Evolutionary conservation across 2,888 invertebrate species (phyloP).

Genomic region (Clepsis dumicolana): DNA sequence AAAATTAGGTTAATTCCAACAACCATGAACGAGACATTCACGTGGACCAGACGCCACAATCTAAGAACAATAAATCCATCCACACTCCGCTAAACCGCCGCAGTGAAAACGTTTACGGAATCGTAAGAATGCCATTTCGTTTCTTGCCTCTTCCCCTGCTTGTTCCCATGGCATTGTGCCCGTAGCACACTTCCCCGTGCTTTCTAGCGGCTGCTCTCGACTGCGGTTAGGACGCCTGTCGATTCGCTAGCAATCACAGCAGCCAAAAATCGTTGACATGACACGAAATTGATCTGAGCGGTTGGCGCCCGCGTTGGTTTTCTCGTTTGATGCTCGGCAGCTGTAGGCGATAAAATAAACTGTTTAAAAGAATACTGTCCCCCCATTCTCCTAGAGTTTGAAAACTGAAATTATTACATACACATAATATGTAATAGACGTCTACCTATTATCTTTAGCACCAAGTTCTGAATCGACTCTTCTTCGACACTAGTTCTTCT

Average conservation of each 20-base stretch:
- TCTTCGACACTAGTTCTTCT: neutral
- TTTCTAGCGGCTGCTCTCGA: constrained; percentile 24
- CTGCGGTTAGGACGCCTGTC: constrained; percentile 12
- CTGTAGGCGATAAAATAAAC: too few relatives aligned
- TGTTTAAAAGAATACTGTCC: too few relatives aligned
- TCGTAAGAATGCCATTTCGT: constrained; percentile 37
- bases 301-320: neutral
- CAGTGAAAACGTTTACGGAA: constrained; percentile 36
- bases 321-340: neutral
- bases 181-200: constrained; percentile 42
- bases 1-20: neutral
- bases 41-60: neutral
- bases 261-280: constrained; percentile 3
- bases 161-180: constrained; percentile 46
- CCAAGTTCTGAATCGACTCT: neutral
- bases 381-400: too few relatives aligned
- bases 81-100: constrained; percentile 4
- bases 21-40: constrained; percentile 3
- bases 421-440: too few relatives aligned
- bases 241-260: neutral
- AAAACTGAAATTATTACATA: too few relatives aligned
- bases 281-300: neutral
- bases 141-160: constrained; percentile 22
- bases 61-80: constrained; percentile 10
- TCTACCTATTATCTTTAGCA: constrained; percentile 8